These are phyloP conservation scores for Ceratosolen solmsi DNA, from an alignment of 1,140 invertebrate genomes.

Conservation along the genomic window DNA sequence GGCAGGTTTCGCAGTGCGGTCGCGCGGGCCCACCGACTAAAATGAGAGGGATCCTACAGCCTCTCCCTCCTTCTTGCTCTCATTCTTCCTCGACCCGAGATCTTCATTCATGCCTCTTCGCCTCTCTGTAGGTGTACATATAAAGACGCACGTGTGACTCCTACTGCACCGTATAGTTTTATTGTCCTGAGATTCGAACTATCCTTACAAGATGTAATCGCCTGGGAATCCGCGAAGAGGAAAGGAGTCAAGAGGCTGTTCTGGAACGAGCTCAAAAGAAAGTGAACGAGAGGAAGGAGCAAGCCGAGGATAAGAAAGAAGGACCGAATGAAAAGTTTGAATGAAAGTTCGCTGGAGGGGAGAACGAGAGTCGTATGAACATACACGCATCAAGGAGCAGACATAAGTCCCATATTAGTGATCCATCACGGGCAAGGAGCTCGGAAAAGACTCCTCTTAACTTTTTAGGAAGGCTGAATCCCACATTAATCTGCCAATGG, in stretches of 20 bases:
- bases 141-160: neutral
- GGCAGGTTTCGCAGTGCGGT: neutral
- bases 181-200: neutral
- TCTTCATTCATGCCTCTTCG: neutral
- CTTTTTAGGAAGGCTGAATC: slow-evolving; percentile 47
- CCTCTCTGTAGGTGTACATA: neutral
- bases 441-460: neutral
- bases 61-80: neutral
- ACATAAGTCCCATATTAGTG: slow-evolving; percentile 65
- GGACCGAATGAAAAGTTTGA: neutral
- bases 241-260: neutral
- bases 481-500: slow-evolving; percentile 65
- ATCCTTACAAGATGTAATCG: slow-evolving; percentile 63
- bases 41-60: neutral
- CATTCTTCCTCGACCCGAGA: neutral
- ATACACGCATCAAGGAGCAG: neutral
- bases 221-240: slow-evolving; percentile 66
- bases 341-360: neutral
- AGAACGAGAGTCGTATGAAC: neutral
- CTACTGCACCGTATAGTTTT: neutral
- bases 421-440: slow-evolving; percentile 62
- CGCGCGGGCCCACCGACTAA: neutral
- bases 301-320: neutral
- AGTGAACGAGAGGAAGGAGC: slow-evolving; percentile 33
- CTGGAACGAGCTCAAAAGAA: neutral